Evolutionary conservation across 2,888 invertebrate genomes (phyloP), one percentile per base, ranked within the genome.

Genomic region (Eupithecia insigniata): DNA sequence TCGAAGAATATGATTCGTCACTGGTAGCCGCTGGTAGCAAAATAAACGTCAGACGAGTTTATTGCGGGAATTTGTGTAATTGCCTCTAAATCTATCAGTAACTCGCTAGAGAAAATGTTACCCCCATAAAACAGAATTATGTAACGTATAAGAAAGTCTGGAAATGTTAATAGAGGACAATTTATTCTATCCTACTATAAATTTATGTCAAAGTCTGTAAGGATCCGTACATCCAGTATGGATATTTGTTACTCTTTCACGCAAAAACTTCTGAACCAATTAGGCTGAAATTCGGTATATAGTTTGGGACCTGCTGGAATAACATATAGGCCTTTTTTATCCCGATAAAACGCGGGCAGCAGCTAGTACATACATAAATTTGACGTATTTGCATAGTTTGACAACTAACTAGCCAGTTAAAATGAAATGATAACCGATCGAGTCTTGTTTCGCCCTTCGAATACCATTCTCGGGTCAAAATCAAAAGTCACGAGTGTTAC

Each of bases 41-140:
- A 30, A 60, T 30, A 18, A 7, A 28, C 18, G 18, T 18, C 30
- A 30, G 30, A 32, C 16, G 14, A 61, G 18, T 61, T 61, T 61
- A 61, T 32, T 18, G n/a, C 60, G 7, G 5, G 30, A 16, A 28
- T 60, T 60, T 30, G 2, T 60, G 60, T 32, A 60, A 60, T 32
- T 61, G 30, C 61, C 61, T 18, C 30, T 30, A 61, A 58, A 61
- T 18, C 62, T 36, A 36, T 16, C 28, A 18, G 36, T n/a, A 61
- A 61, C 22, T 61, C 6, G 30, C 61, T 34, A 34, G 36, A 22
- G 62, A 36, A 32, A 34, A 62, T 36, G 10, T 61, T 61, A n/a
- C 14, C 62, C 62, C 34, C 34, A 62, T 34, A 58, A 58, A 58
- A 58, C 51, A 51, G 51, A n/a, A 61, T 32, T 62, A 62, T 62